phyloP scores from a whole-genome alignment of 2,113 vertebrate genomes.

The Phrynosoma blainvillii region DNA sequence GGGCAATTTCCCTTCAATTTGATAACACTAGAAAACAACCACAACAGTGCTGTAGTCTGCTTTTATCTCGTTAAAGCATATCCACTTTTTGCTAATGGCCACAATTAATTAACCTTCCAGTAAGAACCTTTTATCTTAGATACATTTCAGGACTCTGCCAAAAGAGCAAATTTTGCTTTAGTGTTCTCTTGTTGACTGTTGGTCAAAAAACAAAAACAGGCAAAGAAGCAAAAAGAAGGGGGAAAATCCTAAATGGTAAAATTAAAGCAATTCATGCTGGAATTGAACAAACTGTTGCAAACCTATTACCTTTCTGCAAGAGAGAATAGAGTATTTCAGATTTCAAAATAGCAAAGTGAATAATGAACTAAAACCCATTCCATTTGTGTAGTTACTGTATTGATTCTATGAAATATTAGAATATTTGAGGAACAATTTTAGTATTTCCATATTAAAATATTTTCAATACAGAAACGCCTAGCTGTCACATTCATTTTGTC shows the following conservation, averaged over 20 bases:
- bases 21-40: conserved; percentile 56
- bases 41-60: conserved; percentile 39
- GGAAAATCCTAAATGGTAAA: conserved; percentile 49
- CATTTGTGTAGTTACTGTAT: conserved; percentile 20
- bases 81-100: conserved; percentile 62
- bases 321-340: conserved; percentile 33
- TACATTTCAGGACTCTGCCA: conserved; percentile 60
- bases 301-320: conserved; percentile 44
- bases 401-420: conserved; percentile 38
- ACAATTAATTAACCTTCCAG: conserved; percentile 66
- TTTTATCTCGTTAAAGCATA: conserved; percentile 67
- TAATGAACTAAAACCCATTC: conserved; percentile 53
- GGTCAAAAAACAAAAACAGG: conserved; percentile 18
- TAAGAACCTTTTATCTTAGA: conserved; percentile 62
- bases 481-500: not conserved
- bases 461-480: conserved; percentile 32
- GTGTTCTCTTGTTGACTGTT: conserved; percentile 63
- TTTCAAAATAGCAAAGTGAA: conserved; percentile 20
- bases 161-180: conserved; percentile 60
- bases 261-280: conserved; percentile 59
- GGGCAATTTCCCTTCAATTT: conserved; percentile 39
- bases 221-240: conserved; percentile 33
- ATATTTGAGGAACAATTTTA: conserved; percentile 42
- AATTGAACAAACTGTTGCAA: conserved; percentile 46
- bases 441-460: conserved; percentile 27